A percentile compares a stretch with the other conserved stretches of the same genome.
These are phyloP conservation scores for Rhinopomastus cyanomelas DNA, from an alignment of 2,113 vertebrate genomes.

Conservation along the genomic window DNA sequence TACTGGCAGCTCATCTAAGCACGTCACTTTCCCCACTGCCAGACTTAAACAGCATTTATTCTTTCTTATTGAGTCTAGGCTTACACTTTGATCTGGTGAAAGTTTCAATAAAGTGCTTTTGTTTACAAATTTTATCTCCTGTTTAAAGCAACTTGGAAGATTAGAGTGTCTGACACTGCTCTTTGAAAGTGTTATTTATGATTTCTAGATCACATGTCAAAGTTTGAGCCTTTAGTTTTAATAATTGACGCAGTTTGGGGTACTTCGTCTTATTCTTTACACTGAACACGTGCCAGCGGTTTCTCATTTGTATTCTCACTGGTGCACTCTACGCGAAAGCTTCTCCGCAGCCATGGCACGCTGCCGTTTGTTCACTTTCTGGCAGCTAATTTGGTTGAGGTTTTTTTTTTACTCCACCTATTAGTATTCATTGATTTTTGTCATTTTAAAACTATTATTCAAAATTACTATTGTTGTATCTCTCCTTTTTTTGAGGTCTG, in stretches of 20 bases:
- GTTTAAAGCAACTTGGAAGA: constrained; percentile 51
- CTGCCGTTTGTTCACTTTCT: constrained; percentile 49
- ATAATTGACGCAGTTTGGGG: constrained; percentile 48
- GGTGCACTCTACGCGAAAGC: constrained; percentile 53
- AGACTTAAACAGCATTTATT: constrained; percentile 45
- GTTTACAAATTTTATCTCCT: constrained; percentile 58
- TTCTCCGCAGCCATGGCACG: not conserved
- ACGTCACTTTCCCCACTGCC: not conserved
- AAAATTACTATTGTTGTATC: constrained; percentile 49
- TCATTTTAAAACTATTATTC: constrained; percentile 59
- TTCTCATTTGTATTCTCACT: constrained; percentile 56
- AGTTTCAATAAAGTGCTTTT: constrained; percentile 55
- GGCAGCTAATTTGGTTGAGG: constrained; percentile 48
- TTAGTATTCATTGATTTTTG: constrained; percentile 66
- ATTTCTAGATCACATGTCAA: constrained; percentile 58
- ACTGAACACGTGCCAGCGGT: constrained; percentile 21
- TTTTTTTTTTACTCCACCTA: constrained; percentile 30
- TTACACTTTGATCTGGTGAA: constrained; percentile 58
- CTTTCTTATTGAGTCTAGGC: constrained; percentile 43
- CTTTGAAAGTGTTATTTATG: constrained; percentile 56
- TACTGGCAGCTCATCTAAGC: constrained; percentile 14
- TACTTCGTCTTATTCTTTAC: constrained; percentile 48
- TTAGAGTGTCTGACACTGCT: constrained; percentile 31
- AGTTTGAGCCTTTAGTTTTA: constrained; percentile 52
- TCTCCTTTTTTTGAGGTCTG: constrained; percentile 33